These are phyloP conservation scores for Tipula unca DNA, from an alignment of 2,888 invertebrate genomes.

Conservation along the genomic window DNA sequence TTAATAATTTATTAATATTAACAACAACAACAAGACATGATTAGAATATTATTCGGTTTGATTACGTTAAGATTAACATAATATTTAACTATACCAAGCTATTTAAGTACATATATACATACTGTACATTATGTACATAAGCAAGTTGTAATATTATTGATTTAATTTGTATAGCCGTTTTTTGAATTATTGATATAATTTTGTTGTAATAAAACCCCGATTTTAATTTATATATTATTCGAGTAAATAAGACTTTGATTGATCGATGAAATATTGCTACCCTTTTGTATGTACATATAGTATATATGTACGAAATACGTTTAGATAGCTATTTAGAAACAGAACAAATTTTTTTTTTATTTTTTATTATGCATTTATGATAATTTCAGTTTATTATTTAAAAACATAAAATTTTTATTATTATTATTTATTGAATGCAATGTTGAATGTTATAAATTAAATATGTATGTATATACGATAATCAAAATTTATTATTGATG, in stretches of 20 bases:
- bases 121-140: not conserved
- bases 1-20: not conserved
- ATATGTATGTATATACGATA: not conserved
- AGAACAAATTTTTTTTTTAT: not conserved
- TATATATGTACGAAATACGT: not conserved
- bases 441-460: not conserved
- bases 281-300: not conserved
- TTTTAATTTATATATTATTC: not conserved
- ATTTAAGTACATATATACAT: too few relatives aligned
- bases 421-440: not conserved
- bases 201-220: not conserved
- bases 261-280: slow-evolving; percentile 8
- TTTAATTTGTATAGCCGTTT: not conserved
- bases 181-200: slow-evolving; percentile 14
- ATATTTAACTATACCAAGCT: not conserved
- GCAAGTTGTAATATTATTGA: not conserved
- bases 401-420: not conserved
- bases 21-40: not conserved
- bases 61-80: not conserved
- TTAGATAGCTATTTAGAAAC: not conserved
- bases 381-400: not conserved
- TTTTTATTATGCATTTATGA: not conserved
- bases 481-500: not conserved
- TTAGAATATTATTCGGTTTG: not conserved
- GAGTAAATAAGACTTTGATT: not conserved